Percentiles rank a stretch among this genome's conserved stretches.
Conservation (phyloP, 92 coral and sea anemone genomes). For the Zoanthus sansibaricus region DNA sequence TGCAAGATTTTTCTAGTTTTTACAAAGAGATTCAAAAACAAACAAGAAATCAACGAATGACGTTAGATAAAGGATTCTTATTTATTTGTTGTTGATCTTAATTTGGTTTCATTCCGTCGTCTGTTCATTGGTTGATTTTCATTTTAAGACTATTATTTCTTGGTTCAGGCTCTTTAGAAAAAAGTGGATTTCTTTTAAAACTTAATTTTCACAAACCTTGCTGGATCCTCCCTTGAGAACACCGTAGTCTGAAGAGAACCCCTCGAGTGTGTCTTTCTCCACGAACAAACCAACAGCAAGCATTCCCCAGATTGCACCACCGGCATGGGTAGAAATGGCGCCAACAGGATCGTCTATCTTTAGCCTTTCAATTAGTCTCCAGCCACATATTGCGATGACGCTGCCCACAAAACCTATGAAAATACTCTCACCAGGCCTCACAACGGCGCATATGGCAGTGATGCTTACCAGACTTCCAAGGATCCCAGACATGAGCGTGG, state of each 20-base stretch:
- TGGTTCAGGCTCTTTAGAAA: background rate
- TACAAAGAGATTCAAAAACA: background rate
- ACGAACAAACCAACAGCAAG: constrained; percentile 89
- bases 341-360: constrained; percentile 90
- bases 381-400: constrained; percentile 78
- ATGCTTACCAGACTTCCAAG: constrained; percentile 92
- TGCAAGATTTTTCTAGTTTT: background rate
- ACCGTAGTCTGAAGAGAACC: constrained; percentile 78
- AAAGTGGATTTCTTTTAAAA: background rate
- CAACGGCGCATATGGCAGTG: constrained; percentile 96
- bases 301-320: constrained; percentile 92
- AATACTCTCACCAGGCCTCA: constrained; percentile 91
- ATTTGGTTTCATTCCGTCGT: no score
- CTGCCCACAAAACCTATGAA: constrained; percentile 84
- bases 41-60: background rate
- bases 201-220: constrained; percentile 23
- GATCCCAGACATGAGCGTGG: constrained; percentile 83
- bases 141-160: no score
- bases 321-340: constrained; percentile 84
- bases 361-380: constrained; percentile 76
- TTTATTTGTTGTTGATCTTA: no score
- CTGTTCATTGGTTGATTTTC: no score
- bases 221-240: constrained; percentile 83
- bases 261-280: constrained; percentile 77
- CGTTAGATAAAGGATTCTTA: no score